Base-by-base conservation (phyloP, 2,888 invertebrate species). In the Brenthis ino region DNA sequence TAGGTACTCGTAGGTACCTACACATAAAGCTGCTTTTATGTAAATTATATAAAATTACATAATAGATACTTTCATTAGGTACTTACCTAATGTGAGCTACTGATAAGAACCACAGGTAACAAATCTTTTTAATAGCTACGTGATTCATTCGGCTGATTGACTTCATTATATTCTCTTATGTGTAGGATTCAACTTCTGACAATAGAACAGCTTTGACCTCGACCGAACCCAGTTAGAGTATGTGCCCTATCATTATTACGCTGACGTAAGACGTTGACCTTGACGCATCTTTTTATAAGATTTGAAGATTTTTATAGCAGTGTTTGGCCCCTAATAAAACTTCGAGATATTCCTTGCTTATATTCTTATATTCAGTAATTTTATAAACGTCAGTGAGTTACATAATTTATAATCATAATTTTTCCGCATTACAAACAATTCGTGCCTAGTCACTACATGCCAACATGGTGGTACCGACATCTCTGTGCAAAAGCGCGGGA, bases 181-280 rank as follows among this genome's bases (percentile, higher is more conserved):
- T 75, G 57, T 61, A 24, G 65, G 69, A 81, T 77, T 76, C 75
- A 51, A 72, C 65, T 76, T 79, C 76, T 79, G 75, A 89, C 89
- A 89, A 90, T 89, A 85, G 86, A 90, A 91, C 86, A 79, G 85
- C 69, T 88, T 77, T 85, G 89, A 87, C 91, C 91, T 91, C 85
- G 89, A 79, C 77, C 83, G 75, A 80, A 85, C 83, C 85, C 81
- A 82, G 76, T 74, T 75, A 66, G 72, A 72, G 70, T 77, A 77
- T 69, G 73, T 76, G 76, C 66, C 73, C 75, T 74, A 76, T 68
- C 74, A 70, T 77, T 75, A 77, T 71, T 66, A 61, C 63, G 73
- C 69, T 77, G 79, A 80, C 77, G 79, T 69, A 80, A 80, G 71
- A 63, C 68, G 69, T 68, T 47, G 70, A 61, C 78, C 78, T 77